phyloP scores from a whole-genome alignment of 2,888 invertebrate genomes.

The Selenia dentaria region DNA sequence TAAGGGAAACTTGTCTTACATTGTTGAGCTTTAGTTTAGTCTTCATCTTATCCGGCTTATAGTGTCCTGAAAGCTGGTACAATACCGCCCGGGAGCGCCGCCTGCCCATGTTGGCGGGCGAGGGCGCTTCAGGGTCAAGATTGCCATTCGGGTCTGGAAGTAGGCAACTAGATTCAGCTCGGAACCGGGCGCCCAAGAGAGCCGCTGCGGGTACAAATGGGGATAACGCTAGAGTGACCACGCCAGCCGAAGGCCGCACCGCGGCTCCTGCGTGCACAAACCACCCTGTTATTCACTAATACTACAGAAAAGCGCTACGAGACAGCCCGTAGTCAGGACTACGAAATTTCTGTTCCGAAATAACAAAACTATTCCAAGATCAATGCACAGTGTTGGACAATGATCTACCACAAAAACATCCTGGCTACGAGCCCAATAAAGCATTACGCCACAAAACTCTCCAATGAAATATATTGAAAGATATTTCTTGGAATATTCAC shows the following conservation, averaged over 20 bases:
- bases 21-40: conserved; percentile 97
- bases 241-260: conserved; percentile 85
- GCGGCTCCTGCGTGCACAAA: conserved; percentile 83
- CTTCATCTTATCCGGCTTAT: conserved; percentile 97
- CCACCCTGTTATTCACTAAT: conserved; percentile 72
- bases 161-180: conserved; percentile 91
- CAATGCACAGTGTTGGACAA: not conserved
- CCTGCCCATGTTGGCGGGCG: conserved; percentile 95
- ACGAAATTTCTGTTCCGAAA: not conserved
- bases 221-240: conserved; percentile 86
- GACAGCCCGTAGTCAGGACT: conserved; percentile 27
- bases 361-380: not conserved
- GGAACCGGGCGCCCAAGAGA: conserved; percentile 91
- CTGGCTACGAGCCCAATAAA: conserved; percentile 18
- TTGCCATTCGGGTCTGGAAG: conserved; percentile 93
- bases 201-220: conserved; percentile 89
- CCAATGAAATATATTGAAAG: conserved; percentile 3
- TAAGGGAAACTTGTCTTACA: conserved; percentile 85
- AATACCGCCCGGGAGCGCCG: conserved; percentile 97
- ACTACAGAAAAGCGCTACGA: conserved; percentile 2
- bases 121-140: conserved; percentile 91
- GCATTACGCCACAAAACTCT: conserved; percentile 16
- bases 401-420: not conserved
- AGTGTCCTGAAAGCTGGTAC: conserved; percentile 98
- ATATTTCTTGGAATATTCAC: conserved; percentile 13